phyloP scores from a whole-genome alignment of 2,113 vertebrate species.

The Cochlearius cochlearius region DNA sequence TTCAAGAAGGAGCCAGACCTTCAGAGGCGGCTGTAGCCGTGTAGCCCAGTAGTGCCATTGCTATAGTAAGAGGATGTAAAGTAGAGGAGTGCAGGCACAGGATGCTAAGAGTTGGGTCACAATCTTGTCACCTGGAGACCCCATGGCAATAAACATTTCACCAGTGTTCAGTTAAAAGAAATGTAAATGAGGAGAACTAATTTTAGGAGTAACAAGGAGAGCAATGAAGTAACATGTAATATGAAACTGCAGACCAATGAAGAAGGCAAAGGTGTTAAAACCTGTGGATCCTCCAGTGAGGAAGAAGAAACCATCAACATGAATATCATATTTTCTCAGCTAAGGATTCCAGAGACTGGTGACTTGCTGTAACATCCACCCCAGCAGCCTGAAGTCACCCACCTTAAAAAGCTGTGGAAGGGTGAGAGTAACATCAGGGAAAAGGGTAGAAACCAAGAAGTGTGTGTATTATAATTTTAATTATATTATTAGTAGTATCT shows the following conservation, averaged over 20 bases:
- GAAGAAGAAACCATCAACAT: neutral
- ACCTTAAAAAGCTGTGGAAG: neutral
- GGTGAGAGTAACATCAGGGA: neutral
- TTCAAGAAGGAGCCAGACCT: neutral
- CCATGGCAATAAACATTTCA: neutral
- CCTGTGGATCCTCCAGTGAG: neutral
- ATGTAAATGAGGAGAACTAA: neutral
- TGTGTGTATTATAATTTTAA: neutral
- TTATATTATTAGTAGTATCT: neutral
- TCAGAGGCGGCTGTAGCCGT: neutral
- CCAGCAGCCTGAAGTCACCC: neutral
- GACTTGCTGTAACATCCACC: neutral
- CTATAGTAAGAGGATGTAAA: neutral
- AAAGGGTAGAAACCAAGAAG: neutral
- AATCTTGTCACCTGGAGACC: neutral
- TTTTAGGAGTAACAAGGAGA: neutral
- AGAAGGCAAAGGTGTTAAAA: neutral
- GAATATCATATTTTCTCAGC: fast-evolving
- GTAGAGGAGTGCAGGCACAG: neutral
- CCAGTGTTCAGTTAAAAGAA: neutral
- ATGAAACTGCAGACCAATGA: neutral
- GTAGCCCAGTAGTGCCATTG: neutral
- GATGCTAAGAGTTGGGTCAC: neutral
- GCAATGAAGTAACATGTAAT: neutral
- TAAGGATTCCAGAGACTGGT: neutral